These are phyloP conservation scores for Siniperca chuatsi DNA, from an alignment of 2,113 vertebrate genomes.

Conservation along the genomic window DNA sequence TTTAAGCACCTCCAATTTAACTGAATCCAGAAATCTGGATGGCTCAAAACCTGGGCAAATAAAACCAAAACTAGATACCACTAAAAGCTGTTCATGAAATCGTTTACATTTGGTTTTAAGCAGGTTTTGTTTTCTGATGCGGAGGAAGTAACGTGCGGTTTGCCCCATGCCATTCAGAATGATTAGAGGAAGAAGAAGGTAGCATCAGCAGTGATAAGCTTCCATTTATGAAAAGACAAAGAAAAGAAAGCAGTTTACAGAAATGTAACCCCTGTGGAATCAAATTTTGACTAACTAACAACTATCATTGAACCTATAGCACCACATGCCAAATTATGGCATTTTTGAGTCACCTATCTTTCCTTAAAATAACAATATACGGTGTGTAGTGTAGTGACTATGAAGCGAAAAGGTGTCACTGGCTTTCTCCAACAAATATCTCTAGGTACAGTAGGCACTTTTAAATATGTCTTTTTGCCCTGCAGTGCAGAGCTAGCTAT, in stretches of 20 bases:
- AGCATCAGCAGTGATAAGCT: not conserved
- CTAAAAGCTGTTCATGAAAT: not conserved
- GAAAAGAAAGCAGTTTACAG: not conserved
- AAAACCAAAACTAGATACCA: not conserved
- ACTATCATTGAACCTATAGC: not conserved
- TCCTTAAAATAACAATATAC: no score
- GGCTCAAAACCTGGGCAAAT: not conserved
- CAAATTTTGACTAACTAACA: not conserved
- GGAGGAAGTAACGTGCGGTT: not conserved
- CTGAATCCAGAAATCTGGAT: not conserved
- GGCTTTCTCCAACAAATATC: not conserved
- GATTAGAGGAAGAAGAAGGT: not conserved
- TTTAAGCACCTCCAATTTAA: not conserved
- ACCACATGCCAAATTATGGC: not conserved
- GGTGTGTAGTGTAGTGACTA: not conserved
- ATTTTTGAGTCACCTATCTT: not conserved
- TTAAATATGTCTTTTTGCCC: not conserved
- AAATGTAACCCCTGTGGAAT: not conserved
- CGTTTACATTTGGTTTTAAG: not conserved
- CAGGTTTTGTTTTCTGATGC: not conserved
- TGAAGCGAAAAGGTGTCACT: not conserved
- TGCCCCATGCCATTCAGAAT: not conserved
- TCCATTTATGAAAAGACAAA: not conserved
- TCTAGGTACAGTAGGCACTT: not conserved
- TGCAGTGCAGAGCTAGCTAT: not conserved